phyloP scores from a whole-genome alignment of 1,140 invertebrate species.

The Trialeurodes vaporariorum region DNA sequence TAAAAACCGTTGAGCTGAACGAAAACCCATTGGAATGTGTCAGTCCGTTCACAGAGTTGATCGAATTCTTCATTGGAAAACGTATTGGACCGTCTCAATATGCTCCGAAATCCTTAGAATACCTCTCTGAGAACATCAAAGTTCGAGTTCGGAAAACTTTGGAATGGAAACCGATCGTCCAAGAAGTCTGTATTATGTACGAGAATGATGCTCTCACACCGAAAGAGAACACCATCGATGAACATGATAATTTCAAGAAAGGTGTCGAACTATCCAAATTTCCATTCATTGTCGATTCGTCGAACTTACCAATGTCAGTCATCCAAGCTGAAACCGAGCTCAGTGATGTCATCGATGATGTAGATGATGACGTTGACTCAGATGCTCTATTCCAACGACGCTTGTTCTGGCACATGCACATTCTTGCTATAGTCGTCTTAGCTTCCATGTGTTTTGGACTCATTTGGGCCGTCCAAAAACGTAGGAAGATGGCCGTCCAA shows the following conservation, averaged over 20 bases:
- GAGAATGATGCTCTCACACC: neutral
- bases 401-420: neutral
- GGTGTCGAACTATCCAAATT: neutral
- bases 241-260: neutral
- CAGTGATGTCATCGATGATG: neutral
- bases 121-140: neutral
- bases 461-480: neutral
- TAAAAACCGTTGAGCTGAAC: slow-evolving; percentile 33
- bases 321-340: neutral
- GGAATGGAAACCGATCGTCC: slow-evolving; percentile 11
- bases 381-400: neutral
- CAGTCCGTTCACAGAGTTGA: slow-evolving; percentile 32
- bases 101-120: neutral
- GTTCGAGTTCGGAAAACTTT: neutral
- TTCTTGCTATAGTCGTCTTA: neutral
- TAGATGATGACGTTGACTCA: neutral
- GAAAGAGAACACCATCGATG: neutral
- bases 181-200: slow-evolving; percentile 7
- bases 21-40: slow-evolving; percentile 37
- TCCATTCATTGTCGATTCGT: neutral
- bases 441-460: neutral
- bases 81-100: slow-evolving; percentile 29
- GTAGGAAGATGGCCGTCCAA: neutral
- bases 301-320: neutral
- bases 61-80: slow-evolving; percentile 35